phyloP scores from a whole-genome alignment of 2,888 invertebrate genomes.

The Proisotoma minuta region DNA sequence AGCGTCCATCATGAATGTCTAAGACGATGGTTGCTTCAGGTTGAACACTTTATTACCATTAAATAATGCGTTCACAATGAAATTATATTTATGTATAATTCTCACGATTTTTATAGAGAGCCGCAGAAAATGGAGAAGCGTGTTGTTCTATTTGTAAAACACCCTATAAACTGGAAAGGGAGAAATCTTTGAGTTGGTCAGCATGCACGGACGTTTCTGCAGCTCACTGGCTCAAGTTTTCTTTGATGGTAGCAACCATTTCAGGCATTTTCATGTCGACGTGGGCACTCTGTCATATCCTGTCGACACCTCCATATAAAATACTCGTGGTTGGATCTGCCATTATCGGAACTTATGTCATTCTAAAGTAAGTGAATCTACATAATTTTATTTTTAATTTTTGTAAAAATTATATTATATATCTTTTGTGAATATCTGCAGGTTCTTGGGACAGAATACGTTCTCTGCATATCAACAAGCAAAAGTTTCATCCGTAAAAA shows the following conservation, averaged over 20 bases:
- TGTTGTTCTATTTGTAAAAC: slow-evolving; percentile 81
- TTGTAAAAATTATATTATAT: background rate
- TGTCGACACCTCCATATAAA: slow-evolving; percentile 50
- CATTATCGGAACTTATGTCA: slow-evolving; percentile 75
- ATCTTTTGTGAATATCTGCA: slow-evolving; percentile 53
- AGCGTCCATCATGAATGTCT: slow-evolving; percentile 88
- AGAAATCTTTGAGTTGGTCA: slow-evolving; percentile 51
- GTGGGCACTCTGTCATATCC: slow-evolving; percentile 49
- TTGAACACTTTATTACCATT: slow-evolving; percentile 51
- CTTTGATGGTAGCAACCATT: slow-evolving; percentile 71
- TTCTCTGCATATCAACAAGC: slow-evolving; percentile 86
- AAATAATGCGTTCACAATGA: too few species aligned
- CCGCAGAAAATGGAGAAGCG: slow-evolving; percentile 63
- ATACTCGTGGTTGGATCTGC: slow-evolving; percentile 77
- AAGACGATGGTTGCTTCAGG: slow-evolving; percentile 83
- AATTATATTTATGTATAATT: background rate
- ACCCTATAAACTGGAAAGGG: slow-evolving; percentile 72
- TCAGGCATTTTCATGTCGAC: slow-evolving; percentile 54
- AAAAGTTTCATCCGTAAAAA: slow-evolving; percentile 79
- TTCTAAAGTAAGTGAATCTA: slow-evolving; percentile 62
- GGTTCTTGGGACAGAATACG: slow-evolving; percentile 80
- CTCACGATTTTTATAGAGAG: slow-evolving; percentile 56
- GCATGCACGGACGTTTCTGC: slow-evolving; percentile 47
- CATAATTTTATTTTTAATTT: slow-evolving; percentile 8
- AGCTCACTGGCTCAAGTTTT: slow-evolving; percentile 75